Percentiles rank a stretch among this genome's conserved stretches.
Conservation (phyloP, 2,113 vertebrate species). For the Coryphaenoides rupestris region DNA sequence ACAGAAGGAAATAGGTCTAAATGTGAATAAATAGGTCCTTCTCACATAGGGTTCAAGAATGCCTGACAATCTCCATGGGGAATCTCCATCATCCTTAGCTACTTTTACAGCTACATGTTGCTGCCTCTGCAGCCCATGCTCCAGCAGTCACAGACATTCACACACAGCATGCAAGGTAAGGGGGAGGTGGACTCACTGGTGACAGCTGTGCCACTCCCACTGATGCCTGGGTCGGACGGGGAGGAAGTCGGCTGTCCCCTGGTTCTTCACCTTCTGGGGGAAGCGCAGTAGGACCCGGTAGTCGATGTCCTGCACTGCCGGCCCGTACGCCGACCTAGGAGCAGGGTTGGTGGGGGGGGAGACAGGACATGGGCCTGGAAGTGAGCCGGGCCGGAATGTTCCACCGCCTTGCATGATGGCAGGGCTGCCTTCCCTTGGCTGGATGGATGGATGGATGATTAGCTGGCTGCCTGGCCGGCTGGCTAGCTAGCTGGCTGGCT, state of each 20-base stretch:
- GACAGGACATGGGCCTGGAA: conserved; percentile 1
- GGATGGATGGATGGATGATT: neutral
- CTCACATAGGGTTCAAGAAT: too few species aligned
- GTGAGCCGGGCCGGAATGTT: conserved; percentile 39
- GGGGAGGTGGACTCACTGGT: conserved; percentile 72
- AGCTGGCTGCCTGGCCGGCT: too few species aligned
- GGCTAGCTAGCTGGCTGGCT: too few species aligned
- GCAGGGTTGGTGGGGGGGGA: conserved; percentile 33
- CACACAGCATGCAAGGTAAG: too few species aligned
- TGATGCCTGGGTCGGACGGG: conserved; percentile 76
- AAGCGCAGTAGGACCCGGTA: conserved; percentile 79
- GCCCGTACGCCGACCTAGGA: conserved; percentile 75
- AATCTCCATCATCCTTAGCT: too few species aligned
- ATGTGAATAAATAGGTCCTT: neutral
- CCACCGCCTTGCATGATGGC: conserved; percentile 7
- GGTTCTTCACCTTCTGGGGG: conserved; percentile 81
- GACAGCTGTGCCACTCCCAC: conserved; percentile 87
- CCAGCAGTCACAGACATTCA: too few species aligned
- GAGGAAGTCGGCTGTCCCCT: conserved; percentile 79
- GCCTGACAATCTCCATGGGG: too few species aligned
- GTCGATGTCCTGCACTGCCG: conserved; percentile 69
- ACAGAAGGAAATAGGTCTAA: neutral
- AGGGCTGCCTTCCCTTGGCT: neutral
- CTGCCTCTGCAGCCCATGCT: too few species aligned
- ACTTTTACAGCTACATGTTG: too few species aligned